Conservation (phyloP, 2,888 invertebrate species). For the Catocala nupta region DNA sequence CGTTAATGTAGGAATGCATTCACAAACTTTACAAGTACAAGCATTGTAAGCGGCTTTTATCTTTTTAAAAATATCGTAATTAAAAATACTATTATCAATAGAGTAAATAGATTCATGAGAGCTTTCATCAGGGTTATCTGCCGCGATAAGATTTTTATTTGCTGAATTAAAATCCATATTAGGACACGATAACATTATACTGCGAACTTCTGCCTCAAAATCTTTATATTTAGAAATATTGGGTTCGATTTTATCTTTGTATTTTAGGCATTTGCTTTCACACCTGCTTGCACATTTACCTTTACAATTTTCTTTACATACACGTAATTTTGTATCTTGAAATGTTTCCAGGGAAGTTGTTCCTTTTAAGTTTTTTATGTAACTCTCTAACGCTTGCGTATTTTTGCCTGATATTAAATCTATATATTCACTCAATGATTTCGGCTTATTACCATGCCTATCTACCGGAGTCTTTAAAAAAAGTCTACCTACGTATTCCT, state of each 20-base stretch:
- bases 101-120: constrained; percentile 2
- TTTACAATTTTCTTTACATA: background rate
- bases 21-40: constrained; percentile 78
- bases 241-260: no score
- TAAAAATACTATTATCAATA: constrained; percentile 22
- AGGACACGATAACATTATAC: constrained; percentile 3
- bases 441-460: background rate
- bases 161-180: background rate
- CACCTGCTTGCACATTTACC: constrained; percentile 1
- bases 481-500: background rate
- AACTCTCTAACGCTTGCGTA: constrained; percentile 9
- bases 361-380: constrained; percentile 12
- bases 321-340: no score
- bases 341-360: background rate
- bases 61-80: constrained; percentile 63
- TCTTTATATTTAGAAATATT: background rate
- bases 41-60: constrained; percentile 73
- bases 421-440: constrained; percentile 18
- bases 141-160: background rate
- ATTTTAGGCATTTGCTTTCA: background rate
- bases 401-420: constrained; percentile 11
- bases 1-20: constrained; percentile 62
- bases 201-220: constrained; percentile 5
- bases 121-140: background rate
- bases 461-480: no score